These are phyloP conservation scores for Mesocentrotus franciscanus DNA, from an alignment of 53 echinoderm and acorn worm genomes.

Conservation along the genomic window DNA sequence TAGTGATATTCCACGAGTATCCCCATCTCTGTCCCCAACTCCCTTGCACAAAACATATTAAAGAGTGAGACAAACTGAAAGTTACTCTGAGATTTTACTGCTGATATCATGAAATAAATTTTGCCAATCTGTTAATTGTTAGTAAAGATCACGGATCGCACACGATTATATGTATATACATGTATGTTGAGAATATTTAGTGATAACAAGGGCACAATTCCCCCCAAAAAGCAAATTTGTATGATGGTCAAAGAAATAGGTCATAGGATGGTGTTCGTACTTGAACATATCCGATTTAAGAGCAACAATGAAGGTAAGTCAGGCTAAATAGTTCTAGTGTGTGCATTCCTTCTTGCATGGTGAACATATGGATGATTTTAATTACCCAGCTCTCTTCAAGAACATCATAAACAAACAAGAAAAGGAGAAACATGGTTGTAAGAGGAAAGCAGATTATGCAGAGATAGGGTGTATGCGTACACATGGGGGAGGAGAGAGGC, in stretches of 20 bases:
- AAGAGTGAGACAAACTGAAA: too few relatives aligned
- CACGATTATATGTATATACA: too few relatives aligned
- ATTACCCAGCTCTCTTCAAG: background rate
- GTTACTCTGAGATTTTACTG: too few relatives aligned
- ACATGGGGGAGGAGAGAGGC: background rate
- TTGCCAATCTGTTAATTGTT: too few relatives aligned
- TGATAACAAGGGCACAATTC: too few relatives aligned
- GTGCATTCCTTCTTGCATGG: background rate
- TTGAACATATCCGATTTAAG: background rate
- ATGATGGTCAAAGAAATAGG: background rate
- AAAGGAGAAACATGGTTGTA: background rate
- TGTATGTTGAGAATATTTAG: too few relatives aligned
- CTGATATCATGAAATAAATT: too few relatives aligned
- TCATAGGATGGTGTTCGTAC: background rate
- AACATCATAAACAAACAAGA: background rate
- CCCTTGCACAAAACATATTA: too few relatives aligned
- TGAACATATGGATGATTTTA: slow-evolving; percentile 1
- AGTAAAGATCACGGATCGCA: too few relatives aligned
- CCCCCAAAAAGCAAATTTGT: background rate
- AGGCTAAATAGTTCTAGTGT: background rate
- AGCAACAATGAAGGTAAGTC: background rate
- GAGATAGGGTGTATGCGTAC: background rate
- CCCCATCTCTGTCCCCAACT: too few relatives aligned
- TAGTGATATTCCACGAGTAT: too few relatives aligned
- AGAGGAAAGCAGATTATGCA: background rate